phyloP scores from a whole-genome alignment of 2,888 invertebrate species.

The Torymus texanus region DNA sequence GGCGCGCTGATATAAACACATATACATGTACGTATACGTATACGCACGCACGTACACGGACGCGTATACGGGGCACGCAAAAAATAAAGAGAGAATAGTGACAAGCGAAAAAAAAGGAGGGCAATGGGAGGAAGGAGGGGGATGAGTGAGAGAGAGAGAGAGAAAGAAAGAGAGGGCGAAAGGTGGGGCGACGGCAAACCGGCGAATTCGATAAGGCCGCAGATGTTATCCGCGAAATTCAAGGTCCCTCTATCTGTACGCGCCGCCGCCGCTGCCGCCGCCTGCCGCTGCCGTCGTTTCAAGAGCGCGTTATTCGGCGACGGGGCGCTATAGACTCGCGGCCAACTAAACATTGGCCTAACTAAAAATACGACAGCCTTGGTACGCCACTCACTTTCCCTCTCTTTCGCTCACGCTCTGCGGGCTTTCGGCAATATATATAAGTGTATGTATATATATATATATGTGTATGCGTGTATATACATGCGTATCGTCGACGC shows the following conservation, averaged over 20 bases:
- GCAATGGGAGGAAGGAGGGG: background rate
- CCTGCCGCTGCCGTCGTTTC: slow-evolving; percentile 18
- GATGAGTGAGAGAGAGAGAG: background rate
- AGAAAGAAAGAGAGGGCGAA: slow-evolving; percentile 17
- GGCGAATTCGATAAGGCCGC: slow-evolving; percentile 70
- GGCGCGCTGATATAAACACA: background rate
- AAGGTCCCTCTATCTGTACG: slow-evolving; percentile 72
- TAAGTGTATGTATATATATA: slow-evolving; percentile 42
- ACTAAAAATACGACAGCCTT: slow-evolving; percentile 74
- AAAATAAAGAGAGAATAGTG: no score
- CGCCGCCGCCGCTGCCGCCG: slow-evolving; percentile 52
- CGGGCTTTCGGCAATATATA: background rate
- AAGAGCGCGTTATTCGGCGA: slow-evolving; percentile 36
- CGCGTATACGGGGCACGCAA: no score
- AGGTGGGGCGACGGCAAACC: slow-evolving; percentile 57
- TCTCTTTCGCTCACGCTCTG: slow-evolving; percentile 28
- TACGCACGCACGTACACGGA: background rate
- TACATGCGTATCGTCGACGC: slow-evolving; percentile 25
- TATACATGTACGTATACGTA: background rate
- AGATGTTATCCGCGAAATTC: slow-evolving; percentile 75
- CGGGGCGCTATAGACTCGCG: slow-evolving; percentile 54
- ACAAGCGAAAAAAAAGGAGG: background rate
- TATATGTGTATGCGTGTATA: slow-evolving; percentile 40
- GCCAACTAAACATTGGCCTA: slow-evolving; percentile 74
- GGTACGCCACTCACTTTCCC: slow-evolving; percentile 66